Base-by-base conservation (phyloP, 53 echinoderm and acorn worm genomes). In the Zoroaster sp. region DNA sequence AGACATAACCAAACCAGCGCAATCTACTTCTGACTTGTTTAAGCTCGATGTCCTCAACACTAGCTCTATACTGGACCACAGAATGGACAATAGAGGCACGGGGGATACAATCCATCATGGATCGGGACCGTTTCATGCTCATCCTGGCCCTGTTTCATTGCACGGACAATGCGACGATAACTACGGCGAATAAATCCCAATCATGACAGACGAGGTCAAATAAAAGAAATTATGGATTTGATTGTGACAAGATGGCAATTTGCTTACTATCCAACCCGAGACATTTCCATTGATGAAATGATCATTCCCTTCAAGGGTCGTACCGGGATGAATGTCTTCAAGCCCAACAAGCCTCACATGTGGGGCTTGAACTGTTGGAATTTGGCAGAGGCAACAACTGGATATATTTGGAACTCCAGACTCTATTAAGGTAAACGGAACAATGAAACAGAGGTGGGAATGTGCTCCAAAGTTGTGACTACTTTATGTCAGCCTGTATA, bases 281-380 rank as follows among this genome's bases (percentile, higher is more conserved):
- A 83, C n/a, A 38, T 83, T 18, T 65, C 66, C 1, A 42, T 83
- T 36, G 83, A 83, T 83, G 83, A 68, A 40, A 66, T 35, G 37
- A 83, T 83, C 14, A 83, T 36, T 9, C 40, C 63, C 10, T 83
- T 65, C 83, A 83, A 83, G 66, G 83, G 83, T 37, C 63, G 83
- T 13, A 35, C 66, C 11, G 65, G 32, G 14, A n/a, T 83, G 38
- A 83, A 83, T 28, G 41, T 66, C 30, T 83, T 66, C 34, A 83
- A 36, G 39, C 83, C 83, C 1, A 40, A 18, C 17, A 83, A 83
- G 42, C 83, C 83, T 34, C 63, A 63, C n/a, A 83, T 66, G 38
- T 46, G 63, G 42, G 83, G 49, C 3, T 63, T 83, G 83, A 35
- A 38, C 2, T 40, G 40, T 21, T 83, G 63, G 63, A 66, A 40